These are phyloP conservation scores for Tenebrosternarchus preto DNA, from an alignment of 2,113 vertebrate genomes.

Conservation along the genomic window DNA sequence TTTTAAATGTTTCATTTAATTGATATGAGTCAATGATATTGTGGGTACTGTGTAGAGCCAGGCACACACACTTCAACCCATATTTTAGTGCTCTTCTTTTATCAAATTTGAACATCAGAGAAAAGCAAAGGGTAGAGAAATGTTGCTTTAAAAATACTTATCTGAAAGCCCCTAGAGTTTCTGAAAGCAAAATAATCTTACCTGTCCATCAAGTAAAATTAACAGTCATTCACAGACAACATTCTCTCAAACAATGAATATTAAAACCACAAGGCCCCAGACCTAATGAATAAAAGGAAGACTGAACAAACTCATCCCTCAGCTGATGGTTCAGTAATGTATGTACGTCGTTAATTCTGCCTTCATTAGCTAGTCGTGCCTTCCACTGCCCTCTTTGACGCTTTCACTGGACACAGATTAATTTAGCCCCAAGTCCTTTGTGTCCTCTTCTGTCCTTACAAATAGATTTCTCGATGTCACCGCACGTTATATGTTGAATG, in stretches of 20 bases:
- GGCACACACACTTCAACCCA: neutral
- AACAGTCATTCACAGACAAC: conserved; percentile 3
- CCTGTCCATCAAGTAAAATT: conserved; percentile 12
- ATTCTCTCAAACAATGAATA: neutral
- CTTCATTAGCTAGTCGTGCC: neutral
- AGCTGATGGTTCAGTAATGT: neutral
- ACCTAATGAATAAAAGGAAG: neutral
- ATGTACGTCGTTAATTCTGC: neutral
- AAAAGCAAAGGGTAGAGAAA: neutral
- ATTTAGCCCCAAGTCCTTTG: conserved; percentile 5
- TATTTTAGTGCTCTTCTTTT: neutral
- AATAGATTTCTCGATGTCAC: conserved; percentile 13
- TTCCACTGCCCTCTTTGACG: neutral
- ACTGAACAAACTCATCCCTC: neutral
- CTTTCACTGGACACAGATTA: neutral
- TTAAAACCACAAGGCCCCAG: neutral
- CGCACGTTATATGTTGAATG: conserved; percentile 10
- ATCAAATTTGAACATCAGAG: neutral
- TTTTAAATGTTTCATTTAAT: neutral
- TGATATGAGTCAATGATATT: neutral
- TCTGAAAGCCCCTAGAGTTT: neutral
- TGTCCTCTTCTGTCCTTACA: conserved; percentile 13
- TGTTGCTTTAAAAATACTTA: neutral
- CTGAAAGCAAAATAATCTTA: neutral
- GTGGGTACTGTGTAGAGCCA: neutral